Evolutionary conservation across 1,140 invertebrate genomes (phyloP).

Genomic region (Leptinotarsa defecta): DNA sequence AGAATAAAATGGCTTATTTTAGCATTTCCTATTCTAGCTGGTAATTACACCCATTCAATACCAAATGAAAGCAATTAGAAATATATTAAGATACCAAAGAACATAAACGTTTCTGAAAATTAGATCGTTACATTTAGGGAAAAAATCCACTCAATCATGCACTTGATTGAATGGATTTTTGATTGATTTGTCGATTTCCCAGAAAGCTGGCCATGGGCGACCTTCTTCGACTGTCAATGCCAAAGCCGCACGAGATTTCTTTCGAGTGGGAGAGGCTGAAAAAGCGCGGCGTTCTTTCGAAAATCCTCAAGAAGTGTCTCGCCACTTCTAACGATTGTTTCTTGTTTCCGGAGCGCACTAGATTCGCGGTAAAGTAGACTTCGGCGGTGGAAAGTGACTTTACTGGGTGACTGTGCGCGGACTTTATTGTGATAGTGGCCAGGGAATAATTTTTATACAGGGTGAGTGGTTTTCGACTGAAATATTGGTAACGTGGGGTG

Average conservation of each 20-base stretch:
- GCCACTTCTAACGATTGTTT: not conserved
- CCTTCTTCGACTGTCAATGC: slow-evolving; percentile 9
- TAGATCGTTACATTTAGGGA: not conserved
- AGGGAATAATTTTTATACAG: too few species aligned
- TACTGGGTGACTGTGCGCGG: not conserved
- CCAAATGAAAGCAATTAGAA: too few species aligned
- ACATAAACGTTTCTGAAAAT: not conserved
- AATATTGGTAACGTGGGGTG: too few species aligned
- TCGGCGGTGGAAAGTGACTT: slow-evolving; percentile 14
- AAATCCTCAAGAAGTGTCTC: not conserved
- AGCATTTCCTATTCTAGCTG: too few species aligned
- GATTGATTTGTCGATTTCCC: too few species aligned
- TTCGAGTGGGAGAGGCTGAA: slow-evolving; percentile 14
- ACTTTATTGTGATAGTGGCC: too few species aligned
- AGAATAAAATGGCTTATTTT: too few species aligned
- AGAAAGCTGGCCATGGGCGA: not conserved
- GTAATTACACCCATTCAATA: too few species aligned
- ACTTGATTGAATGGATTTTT: too few species aligned
- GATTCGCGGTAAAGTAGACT: slow-evolving; percentile 15
- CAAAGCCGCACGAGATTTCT: not conserved
- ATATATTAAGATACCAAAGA: too few species aligned
- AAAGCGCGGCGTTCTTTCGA: not conserved
- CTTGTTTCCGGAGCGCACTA: not conserved
- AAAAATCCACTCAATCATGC: not conserved
- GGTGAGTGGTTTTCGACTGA: too few species aligned